Percentiles rank a stretch among this genome's conserved stretches.
Evolutionary conservation across 2,888 invertebrate species (phyloP).

Genomic region (Heteropelma amictum): DNA sequence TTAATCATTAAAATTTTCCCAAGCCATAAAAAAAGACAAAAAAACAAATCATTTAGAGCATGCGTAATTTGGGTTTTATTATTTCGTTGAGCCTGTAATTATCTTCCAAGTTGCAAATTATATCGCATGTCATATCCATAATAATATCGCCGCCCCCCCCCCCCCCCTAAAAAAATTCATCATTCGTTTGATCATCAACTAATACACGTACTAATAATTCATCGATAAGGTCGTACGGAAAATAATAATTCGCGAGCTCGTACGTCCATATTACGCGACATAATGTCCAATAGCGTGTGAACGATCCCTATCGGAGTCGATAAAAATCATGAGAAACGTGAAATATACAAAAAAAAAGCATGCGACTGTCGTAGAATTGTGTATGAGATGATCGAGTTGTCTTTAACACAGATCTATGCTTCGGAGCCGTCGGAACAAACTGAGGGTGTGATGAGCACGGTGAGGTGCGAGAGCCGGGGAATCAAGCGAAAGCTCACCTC

Average conservation of each 20-base stretch:
- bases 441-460: constrained; percentile 77
- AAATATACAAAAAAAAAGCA: constrained; percentile 57
- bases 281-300: no score
- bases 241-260: no score
- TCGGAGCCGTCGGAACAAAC: constrained; percentile 76
- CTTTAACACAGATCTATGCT: constrained; percentile 78
- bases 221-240: no score
- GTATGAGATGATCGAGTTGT: constrained; percentile 77
- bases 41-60: constrained; percentile 27
- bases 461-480: constrained; percentile 77
- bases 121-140: constrained; percentile 37
- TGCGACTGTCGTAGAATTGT: constrained; percentile 74
- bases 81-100: constrained; percentile 43
- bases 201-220: no score
- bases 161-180: no score
- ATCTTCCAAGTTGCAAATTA: constrained; percentile 11
- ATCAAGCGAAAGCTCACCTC: constrained; percentile 78
- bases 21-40: constrained; percentile 18
- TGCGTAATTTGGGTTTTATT: constrained; percentile 31
- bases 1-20: constrained; percentile 41
- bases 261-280: no score
- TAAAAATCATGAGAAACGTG: background rate
- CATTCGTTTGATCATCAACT: no score
- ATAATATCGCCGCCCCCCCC: background rate
- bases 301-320: background rate